Percentiles rank a stretch among this genome's conserved stretches.
Evolutionary conservation across 2,888 invertebrate genomes (phyloP).

Genomic region (Mamestra brassicae): DNA sequence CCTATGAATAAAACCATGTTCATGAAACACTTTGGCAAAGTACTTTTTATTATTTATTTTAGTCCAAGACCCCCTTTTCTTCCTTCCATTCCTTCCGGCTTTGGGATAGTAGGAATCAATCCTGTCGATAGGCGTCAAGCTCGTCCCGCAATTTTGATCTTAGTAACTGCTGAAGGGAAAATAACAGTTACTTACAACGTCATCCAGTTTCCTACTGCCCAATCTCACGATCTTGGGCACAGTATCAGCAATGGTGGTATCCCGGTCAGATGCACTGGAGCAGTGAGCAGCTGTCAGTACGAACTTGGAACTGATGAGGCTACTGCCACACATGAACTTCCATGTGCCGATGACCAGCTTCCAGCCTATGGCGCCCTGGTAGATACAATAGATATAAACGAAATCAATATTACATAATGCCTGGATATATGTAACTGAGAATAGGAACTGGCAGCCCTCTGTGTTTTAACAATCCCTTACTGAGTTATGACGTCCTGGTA

Average conservation of each 20-base stretch:
- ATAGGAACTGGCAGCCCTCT: not conserved
- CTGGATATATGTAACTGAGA: not conserved
- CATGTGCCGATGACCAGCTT: slow-evolving; percentile 69
- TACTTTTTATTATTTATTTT: no score
- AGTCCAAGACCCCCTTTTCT: no score
- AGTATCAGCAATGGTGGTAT: slow-evolving; percentile 68
- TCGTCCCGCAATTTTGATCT: no score
- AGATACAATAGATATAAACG: not conserved
- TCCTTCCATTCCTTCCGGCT: no score
- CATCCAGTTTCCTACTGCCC: slow-evolving; percentile 70
- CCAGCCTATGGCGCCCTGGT: slow-evolving; percentile 83
- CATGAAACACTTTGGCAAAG: no score
- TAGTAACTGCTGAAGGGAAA: no score
- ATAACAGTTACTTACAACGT: slow-evolving; percentile 51
- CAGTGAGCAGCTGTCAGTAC: slow-evolving; percentile 94
- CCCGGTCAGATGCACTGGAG: slow-evolving; percentile 66
- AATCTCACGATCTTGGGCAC: slow-evolving; percentile 77
- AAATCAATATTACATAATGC: not conserved
- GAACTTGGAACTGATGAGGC: slow-evolving; percentile 92
- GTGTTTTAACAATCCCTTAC: not conserved
- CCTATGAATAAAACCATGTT: not conserved
- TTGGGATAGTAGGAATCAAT: no score
- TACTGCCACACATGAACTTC: slow-evolving; percentile 92
- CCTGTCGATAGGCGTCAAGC: no score
- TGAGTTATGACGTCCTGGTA: not conserved